Evolutionary conservation across 2,797 vertebrate species (phyloP), one percentile per base, ranked within the genome.

Genomic region (Arnoldichthys spilopterus): DNA sequence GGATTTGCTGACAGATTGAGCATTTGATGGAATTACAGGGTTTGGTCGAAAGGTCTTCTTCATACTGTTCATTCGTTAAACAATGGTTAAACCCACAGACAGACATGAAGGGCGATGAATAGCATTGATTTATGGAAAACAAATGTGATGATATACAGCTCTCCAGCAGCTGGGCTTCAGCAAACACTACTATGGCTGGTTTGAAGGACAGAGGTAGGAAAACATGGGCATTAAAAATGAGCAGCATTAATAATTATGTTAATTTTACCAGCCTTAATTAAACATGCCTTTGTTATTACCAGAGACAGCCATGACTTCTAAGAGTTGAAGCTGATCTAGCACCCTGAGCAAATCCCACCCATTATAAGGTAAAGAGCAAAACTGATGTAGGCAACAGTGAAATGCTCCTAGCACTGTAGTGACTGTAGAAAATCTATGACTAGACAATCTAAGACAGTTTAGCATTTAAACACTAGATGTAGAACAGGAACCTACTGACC

Each of bases 391-490:
- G 34, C 11, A 62, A 30, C 22, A 64, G 20, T 18, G 34, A 47
- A 34, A 22, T 37, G 18, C 34, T 40, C 68, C 51, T 47, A 58
- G 30, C 54, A 26, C 32, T 3, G 51, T 24, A 11, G 30, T 11
- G 30, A 59, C 71, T 74, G 47, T 68, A n/a, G 63, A 28, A 59
- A 66, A 56, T 58, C 40, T 12, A 4, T 4, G 40, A 43, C 40
- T 8, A 43, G 8, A 30, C 37, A 24, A 54, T 26, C 47, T 56
- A 66, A 32, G 47, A 47, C 76, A 54, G 45, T 20, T 58, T 6
- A 49, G 70, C 74, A 53, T 26, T 74, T 51, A 74, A 74, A 74
- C 51, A 37, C 37, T 34, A 74, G n/a, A 61, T 9, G 7, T 51
- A 30, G 9, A 11, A 6, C 18, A 26, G 5, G 30, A 43, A 74